Conservation (phyloP, 2,113 vertebrate genomes). For the Bothrops jararaca region DNA sequence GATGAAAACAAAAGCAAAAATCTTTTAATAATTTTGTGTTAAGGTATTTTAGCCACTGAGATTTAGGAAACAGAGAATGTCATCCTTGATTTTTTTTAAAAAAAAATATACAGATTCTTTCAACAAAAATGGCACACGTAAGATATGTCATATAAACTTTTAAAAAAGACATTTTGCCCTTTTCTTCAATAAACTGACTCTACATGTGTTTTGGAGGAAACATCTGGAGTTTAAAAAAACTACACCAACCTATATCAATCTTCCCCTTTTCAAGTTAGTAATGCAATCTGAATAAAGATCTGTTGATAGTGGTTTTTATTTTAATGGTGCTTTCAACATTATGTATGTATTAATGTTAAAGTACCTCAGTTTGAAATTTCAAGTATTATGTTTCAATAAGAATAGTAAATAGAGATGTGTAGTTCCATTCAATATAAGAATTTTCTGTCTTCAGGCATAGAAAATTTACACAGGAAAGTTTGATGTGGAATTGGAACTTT, state of each 20-base stretch:
- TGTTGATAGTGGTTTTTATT: neutral
- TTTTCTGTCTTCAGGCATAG: neutral
- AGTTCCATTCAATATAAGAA: neutral
- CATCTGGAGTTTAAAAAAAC: constrained; percentile 54
- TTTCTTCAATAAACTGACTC: constrained; percentile 42
- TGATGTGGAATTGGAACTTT: neutral
- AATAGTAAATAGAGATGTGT: neutral
- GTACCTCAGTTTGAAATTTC: neutral
- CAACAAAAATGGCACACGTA: constrained; percentile 23
- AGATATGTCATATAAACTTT: constrained; percentile 2
- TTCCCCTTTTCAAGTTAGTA: constrained; percentile 47
- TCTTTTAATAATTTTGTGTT: neutral
- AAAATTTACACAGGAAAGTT: neutral
- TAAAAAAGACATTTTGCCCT: neutral
- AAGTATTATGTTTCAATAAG: neutral
- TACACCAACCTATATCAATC: constrained; percentile 39
- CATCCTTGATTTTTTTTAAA: neutral
- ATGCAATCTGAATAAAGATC: neutral
- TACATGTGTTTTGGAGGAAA: constrained; percentile 62
- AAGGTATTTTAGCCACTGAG: constrained; percentile 23
- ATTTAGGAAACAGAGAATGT: constrained; percentile 24
- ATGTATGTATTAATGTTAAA: neutral
- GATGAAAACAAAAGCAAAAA: neutral
- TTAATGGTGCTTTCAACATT: neutral
- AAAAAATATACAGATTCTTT: neutral